phyloP scores from a whole-genome alignment of 2,797 vertebrate genomes.

The Pangasius macronema region DNA sequence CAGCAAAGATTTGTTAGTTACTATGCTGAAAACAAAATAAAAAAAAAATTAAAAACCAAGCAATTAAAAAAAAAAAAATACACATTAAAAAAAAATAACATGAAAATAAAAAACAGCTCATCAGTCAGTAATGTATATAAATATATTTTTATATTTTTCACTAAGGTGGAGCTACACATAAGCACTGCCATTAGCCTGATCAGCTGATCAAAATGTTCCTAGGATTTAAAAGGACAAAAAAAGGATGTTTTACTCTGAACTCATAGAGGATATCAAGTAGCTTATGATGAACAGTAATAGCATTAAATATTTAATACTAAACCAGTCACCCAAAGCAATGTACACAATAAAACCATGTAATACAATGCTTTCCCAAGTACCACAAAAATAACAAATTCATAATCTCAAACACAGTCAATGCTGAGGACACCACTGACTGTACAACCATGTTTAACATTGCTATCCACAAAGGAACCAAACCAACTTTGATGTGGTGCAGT shows the following conservation, averaged over 20 bases:
- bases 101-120: no score
- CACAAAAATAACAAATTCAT: neutral
- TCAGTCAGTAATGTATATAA: neutral
- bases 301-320: slow-evolving; percentile 6
- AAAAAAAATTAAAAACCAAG: neutral
- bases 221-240: slow-evolving; percentile 1
- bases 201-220: neutral
- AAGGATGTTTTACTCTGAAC: neutral
- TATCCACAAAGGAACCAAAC: neutral
- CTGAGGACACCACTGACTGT: neutral
- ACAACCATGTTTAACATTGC: neutral
- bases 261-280: neutral
- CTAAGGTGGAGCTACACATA: neutral
- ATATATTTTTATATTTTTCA: neutral
- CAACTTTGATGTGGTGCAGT: neutral
- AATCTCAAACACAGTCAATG: neutral
- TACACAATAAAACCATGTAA: slow-evolving; percentile 5
- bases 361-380: neutral
- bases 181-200: neutral
- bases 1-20: neutral
- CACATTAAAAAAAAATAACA: neutral
- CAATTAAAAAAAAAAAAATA: neutral
- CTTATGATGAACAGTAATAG: neutral
- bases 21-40: neutral
- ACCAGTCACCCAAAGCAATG: neutral